Conservation (phyloP, 2,113 vertebrate genomes). For the Neodontobutis hainanensis region DNA sequence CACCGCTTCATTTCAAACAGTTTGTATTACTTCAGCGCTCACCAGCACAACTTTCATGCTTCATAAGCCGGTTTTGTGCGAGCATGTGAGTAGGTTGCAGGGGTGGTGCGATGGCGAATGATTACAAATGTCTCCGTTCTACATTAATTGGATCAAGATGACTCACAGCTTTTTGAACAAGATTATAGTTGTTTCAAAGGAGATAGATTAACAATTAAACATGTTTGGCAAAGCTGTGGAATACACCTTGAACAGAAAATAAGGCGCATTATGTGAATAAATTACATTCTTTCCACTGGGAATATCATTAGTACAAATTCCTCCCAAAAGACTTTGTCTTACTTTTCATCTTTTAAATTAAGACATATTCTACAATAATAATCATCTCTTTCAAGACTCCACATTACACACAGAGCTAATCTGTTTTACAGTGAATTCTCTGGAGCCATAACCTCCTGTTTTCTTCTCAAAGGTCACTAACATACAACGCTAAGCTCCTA, state of each 20-base stretch:
- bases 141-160: constrained; percentile 79
- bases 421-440: constrained; percentile 53
- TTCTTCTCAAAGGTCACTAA: constrained; percentile 42
- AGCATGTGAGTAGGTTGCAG: constrained; percentile 60
- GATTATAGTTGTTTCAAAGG: constrained; percentile 75
- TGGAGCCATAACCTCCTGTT: constrained; percentile 40
- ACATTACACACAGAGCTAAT: constrained; percentile 45
- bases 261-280: constrained; percentile 73
- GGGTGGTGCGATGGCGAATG: constrained; percentile 71
- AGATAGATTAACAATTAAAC: constrained; percentile 79
- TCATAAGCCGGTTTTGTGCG: constrained; percentile 62
- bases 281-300: constrained; percentile 68
- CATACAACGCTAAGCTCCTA: constrained; percentile 28
- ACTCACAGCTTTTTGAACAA: constrained; percentile 78
- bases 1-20: constrained; percentile 71
- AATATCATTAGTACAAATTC: constrained; percentile 70
- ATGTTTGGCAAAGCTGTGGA: constrained; percentile 71
- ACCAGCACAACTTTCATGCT: constrained; percentile 64
- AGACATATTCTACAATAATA: constrained; percentile 34
- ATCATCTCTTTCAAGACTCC: constrained; percentile 49
- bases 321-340: constrained; percentile 68
- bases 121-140: constrained; percentile 77
- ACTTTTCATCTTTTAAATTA: constrained; percentile 62
- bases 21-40: constrained; percentile 61
- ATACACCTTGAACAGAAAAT: constrained; percentile 75